Evolutionary conservation across 37 sponge, comb jelly and placozoan species (phyloP).

Genomic region (Chondrilla cf. caribensis): DNA sequence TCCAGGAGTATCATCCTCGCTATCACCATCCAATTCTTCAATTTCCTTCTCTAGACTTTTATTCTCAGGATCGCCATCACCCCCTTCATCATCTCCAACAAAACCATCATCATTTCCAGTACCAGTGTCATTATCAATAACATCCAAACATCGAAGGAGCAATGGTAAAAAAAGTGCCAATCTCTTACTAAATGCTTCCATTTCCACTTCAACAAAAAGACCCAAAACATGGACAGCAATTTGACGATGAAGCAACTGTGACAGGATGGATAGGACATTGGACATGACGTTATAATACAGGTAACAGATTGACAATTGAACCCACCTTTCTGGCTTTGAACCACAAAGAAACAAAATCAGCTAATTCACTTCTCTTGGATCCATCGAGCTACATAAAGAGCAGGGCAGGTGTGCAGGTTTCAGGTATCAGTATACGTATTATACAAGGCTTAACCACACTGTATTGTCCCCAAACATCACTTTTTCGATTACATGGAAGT

Average conservation of each 20-base stretch:
- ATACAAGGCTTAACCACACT: no score
- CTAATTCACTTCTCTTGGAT: conserved; percentile 27
- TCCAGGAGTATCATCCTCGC: background rate
- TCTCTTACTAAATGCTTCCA: conserved; percentile 42
- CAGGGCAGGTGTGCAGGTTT: background rate
- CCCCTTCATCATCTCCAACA: conserved; percentile 4
- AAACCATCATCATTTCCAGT: background rate
- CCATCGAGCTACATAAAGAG: conserved; percentile 29
- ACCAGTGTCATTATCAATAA: background rate
- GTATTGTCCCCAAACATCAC: no score
- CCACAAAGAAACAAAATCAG: conserved; percentile 34
- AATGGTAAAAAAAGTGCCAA: conserved; percentile 52
- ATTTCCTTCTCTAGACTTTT: background rate
- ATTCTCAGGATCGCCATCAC: background rate
- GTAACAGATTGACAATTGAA: background rate
- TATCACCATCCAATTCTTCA: conserved; percentile 6
- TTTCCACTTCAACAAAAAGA: conserved; percentile 64
- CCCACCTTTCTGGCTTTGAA: conserved; percentile 34
- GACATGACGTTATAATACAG: background rate
- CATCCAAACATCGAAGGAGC: conserved; percentile 34
- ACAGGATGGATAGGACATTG: background rate
- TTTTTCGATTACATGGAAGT: no score
- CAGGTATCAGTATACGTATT: no score
- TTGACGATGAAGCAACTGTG: conserved; percentile 69
- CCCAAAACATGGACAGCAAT: conserved; percentile 58